phyloP scores from a whole-genome alignment of 2,888 invertebrate genomes.

The Arrhopalites spinosus region DNA sequence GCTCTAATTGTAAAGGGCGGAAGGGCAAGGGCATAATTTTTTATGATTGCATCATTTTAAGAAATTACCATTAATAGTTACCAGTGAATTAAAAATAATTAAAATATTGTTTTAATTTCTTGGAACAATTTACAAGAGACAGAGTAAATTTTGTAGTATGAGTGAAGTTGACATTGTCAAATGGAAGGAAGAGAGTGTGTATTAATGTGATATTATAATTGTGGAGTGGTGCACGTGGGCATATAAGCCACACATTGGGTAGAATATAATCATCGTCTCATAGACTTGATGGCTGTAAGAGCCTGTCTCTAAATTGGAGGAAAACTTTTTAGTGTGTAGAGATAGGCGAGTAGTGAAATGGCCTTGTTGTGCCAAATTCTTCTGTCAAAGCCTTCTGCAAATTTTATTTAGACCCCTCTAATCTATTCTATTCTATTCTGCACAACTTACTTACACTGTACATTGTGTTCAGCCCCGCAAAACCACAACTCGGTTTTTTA shows the following conservation, averaged over 20 bases:
- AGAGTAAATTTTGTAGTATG: no score
- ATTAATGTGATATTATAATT: no score
- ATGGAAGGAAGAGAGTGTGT: no score
- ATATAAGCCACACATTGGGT: no score
- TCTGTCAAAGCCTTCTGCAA: constrained; percentile 52
- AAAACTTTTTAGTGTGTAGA: neutral
- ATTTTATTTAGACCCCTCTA: constrained; percentile 44
- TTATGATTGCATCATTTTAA: neutral
- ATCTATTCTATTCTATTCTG: neutral
- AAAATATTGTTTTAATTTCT: neutral
- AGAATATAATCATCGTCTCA: neutral
- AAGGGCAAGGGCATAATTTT: constrained; percentile 17
- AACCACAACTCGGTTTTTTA: neutral
- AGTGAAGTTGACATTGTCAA: no score
- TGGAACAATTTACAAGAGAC: no score
- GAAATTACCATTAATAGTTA: no score
- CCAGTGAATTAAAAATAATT: neutral
- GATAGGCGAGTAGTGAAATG: constrained; percentile 26
- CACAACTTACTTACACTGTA: neutral
- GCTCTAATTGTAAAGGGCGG: constrained; percentile 15
- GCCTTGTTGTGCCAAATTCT: constrained; percentile 54
- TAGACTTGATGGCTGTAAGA: neutral
- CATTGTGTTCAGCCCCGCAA: neutral
- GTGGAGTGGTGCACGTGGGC: no score
- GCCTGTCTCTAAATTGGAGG: neutral